Evolutionary conservation across 1,140 invertebrate genomes (phyloP), one percentile per base, ranked within the genome.

Genomic region (Vanessa tameamea): DNA sequence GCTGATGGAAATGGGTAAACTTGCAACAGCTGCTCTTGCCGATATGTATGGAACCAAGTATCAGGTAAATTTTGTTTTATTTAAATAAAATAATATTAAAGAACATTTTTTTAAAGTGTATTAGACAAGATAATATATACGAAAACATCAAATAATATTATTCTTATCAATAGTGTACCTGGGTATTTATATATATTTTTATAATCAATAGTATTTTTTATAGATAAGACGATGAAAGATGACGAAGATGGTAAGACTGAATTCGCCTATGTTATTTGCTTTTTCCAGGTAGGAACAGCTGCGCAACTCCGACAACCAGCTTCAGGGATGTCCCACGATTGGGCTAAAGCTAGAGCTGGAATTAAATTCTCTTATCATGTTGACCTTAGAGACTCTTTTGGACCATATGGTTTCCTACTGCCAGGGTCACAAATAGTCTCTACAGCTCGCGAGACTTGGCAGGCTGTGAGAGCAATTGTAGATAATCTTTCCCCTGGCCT

Each of bases 401-500:
- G 96, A 26, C 93, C 91, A 2, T 95, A 95, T 78, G 97, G 97
- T 50, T 98, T 98, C 84, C 86, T 97, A 65, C 92, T 98, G 50
- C 97, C 97, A 9, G 94, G 95, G 12, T 93, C 93, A 6, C 94
- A 96, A 81, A 98, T 98, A 69, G 93, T 95, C 53, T 94, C 96
- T 9, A 96, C 96, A 9, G 96, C 95, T 4, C 90, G 93, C 65
- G 98, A 98, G 90, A 97, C 97, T 3, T 97, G 96, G 89, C 95
- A 96, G 85, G 96, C 95, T n/a, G 93, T 98, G 20, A 96, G 95
- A 93, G 94, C 95, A 23, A 95, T 97, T 82, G 94, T 94, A 53
- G 92, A 94, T 76, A 93, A 93, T 84, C 82, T 93, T 80, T 78
- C 78, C 51, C 81, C 86, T 63, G 70, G 48, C 15, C 31, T 14